Base-by-base conservation (phyloP, 2,797 vertebrate genomes). In the Rhodeus uyekii region DNA sequence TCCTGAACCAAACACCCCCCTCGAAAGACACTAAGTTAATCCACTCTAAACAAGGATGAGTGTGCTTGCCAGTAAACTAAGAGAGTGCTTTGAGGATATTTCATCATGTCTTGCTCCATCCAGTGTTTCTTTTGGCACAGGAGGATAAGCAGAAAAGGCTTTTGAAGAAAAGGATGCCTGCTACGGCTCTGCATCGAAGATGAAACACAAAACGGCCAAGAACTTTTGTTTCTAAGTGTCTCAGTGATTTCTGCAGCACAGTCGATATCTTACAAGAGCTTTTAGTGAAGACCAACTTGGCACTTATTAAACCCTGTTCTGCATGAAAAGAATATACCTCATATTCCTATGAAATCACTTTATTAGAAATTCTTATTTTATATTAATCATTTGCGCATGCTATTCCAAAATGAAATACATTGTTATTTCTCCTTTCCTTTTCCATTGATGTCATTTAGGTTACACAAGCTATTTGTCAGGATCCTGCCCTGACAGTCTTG, bases 1-100 rank as follows among this genome's bases (percentile, higher is more conserved):
- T 81, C 77, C 65, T 12, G 46, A 83, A 85, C 80, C 61, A 78
- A 82, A 78, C 69, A 69, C 63, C 83, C 46, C 79, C 65, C 61
- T 73, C 44, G 10, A 80, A 85, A 82, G 72, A 79, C 38, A 44
- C 24, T 38, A 61, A 82, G 58, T 69, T 87, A 86, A 87, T 87
- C 83, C 84, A 83, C 74, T 86, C 44, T 64, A 78, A 73, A 68
- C 64, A 76, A 89, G 81, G 60, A 78, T 60, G 63, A 82, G 81
- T 76, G 77, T 71, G 81, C 71, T 85, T 86, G 78, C 84, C 86
- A 84, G 83, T 58, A 50, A 83, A 48, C 74, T 39, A 58, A 81
- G 46, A 87, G 60, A 76, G 78, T 69, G 69, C 53, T 65, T 53
- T 83, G 48, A 85, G 61, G 80, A 86, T 83, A 78, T 79, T 85